phyloP scores from a whole-genome alignment of 2,888 invertebrate genomes.

The Caenorhabditis angaria region DNA sequence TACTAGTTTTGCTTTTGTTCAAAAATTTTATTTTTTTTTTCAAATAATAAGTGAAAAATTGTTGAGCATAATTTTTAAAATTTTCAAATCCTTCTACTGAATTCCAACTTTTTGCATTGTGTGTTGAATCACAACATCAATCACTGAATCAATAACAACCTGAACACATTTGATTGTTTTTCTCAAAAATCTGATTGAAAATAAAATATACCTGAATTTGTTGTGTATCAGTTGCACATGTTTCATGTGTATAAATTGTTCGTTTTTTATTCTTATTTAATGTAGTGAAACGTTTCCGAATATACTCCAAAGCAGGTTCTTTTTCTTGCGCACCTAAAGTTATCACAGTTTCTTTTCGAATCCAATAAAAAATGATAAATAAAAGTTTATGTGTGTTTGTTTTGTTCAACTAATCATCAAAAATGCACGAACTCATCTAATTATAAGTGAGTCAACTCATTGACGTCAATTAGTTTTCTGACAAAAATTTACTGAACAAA shows the following conservation, averaged over 20 bases:
- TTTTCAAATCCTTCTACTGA: slow-evolving; percentile 29
- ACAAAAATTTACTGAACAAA: too few species aligned
- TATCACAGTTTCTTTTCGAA: neutral
- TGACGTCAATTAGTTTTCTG: too few species aligned
- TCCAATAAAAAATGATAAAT: too few species aligned
- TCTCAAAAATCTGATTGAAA: neutral
- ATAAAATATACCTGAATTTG: slow-evolving; percentile 50
- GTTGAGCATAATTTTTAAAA: too few species aligned
- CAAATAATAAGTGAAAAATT: too few species aligned
- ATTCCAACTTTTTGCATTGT: slow-evolving; percentile 63
- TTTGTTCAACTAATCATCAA: too few species aligned
- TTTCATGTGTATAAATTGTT: slow-evolving; percentile 55
- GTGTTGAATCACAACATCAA: slow-evolving; percentile 60
- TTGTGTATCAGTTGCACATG: slow-evolving; percentile 58
- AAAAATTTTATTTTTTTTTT: too few species aligned
- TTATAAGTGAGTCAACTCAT: too few species aligned
- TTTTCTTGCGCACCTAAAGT: slow-evolving; percentile 52
- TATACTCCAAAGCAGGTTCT: slow-evolving; percentile 49
- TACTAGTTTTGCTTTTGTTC: too few species aligned
- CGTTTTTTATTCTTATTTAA: slow-evolving; percentile 55
- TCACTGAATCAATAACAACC: slow-evolving; percentile 60
- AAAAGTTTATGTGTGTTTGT: too few species aligned
- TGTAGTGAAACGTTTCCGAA: slow-evolving; percentile 49
- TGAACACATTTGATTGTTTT: slow-evolving; percentile 21
- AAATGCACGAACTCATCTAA: too few species aligned